Evolutionary conservation across 2,888 invertebrate species (phyloP), one percentile per base, ranked within the genome.

Genomic region (Drosophila kuntzei): DNA sequence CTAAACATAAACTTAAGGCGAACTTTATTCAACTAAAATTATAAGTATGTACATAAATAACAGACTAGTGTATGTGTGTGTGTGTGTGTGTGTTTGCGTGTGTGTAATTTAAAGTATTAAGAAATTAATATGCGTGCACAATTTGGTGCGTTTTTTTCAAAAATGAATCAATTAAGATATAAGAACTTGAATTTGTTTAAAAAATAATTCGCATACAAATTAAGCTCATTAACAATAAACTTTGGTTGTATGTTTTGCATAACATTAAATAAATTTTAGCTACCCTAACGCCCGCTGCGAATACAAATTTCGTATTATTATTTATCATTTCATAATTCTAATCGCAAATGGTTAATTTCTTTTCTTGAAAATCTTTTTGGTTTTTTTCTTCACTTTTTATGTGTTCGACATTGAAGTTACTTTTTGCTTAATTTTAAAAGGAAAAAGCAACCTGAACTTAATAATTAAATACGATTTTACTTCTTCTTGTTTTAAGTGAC

Each of bases 11-110:
- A 83, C 85, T 84, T 87, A 83, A 81, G 67, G 36, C 58, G 53
- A 68, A 62, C 44, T 47, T 34, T 71, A 67, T 65, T 67, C 51
- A 54, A 76, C 51, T 77, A 82, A 80, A 86, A 67, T 63, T 75
- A 74, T 66, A 80, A 85, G 64, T 81, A 79, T 75, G 62, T 84
- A 84, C 76, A 84, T 80, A 87, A 82, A 87, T 85, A 87, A 89
- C 82, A 86, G 87, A 87, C 87, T 87, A 87, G 89, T 89, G 89
- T 80, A 69, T 75, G 72, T 76, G 71, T 73, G 60, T 68, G 57
- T 80, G 53, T 68, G 51, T 74, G 47, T 71, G 46, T 55, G 4
- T 67, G 43, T 69, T 41, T 72, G 37, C 71, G 50, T 49, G 44
- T 70, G 46, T 70, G 44, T 61, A 20, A n/a, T 32, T 27, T 70